These are phyloP conservation scores for Lethrus apterus DNA, from an alignment of 1,140 invertebrate genomes.

Conservation along the genomic window DNA sequence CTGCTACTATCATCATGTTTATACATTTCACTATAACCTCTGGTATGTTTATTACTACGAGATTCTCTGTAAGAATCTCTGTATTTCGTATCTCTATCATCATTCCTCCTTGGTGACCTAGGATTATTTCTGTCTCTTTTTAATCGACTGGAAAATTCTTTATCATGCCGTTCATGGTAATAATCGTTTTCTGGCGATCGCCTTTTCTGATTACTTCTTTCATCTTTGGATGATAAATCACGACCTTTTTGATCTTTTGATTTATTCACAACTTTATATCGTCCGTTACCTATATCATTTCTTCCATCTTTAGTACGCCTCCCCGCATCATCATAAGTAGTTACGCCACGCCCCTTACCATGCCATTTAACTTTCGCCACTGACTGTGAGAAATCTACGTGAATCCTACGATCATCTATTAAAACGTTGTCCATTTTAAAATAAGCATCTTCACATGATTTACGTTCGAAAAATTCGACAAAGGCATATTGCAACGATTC, in stretches of 20 bases:
- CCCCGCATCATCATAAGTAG: slow-evolving; percentile 40
- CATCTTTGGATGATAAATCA: neutral
- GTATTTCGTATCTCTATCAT: too few relatives aligned
- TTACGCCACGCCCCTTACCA: slow-evolving; percentile 71
- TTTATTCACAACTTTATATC: slow-evolving; percentile 22
- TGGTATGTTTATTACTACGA: too few relatives aligned
- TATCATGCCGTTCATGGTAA: too few relatives aligned
- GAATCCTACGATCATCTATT: slow-evolving; percentile 96
- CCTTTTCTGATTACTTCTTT: neutral
- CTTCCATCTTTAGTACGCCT: slow-evolving; percentile 17
- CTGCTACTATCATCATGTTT: too few relatives aligned
- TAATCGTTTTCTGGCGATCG: too few relatives aligned
- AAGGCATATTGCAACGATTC: slow-evolving; percentile 99
- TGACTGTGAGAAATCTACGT: slow-evolving; percentile 99
- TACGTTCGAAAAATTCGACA: slow-evolving; percentile 93
- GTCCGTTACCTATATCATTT: slow-evolving; percentile 24
- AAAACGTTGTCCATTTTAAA: slow-evolving; percentile 99
- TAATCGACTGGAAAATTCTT: too few relatives aligned
- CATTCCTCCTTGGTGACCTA: too few relatives aligned
- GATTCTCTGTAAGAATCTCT: too few relatives aligned
- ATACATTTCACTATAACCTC: too few relatives aligned
- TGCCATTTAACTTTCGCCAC: slow-evolving; percentile 88
- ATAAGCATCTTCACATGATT: slow-evolving; percentile 96
- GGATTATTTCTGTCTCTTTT: too few relatives aligned
- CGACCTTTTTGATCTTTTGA: neutral